Base-by-base conservation (phyloP, 2,113 vertebrate genomes). In the Thamnaconus septentrionalis region DNA sequence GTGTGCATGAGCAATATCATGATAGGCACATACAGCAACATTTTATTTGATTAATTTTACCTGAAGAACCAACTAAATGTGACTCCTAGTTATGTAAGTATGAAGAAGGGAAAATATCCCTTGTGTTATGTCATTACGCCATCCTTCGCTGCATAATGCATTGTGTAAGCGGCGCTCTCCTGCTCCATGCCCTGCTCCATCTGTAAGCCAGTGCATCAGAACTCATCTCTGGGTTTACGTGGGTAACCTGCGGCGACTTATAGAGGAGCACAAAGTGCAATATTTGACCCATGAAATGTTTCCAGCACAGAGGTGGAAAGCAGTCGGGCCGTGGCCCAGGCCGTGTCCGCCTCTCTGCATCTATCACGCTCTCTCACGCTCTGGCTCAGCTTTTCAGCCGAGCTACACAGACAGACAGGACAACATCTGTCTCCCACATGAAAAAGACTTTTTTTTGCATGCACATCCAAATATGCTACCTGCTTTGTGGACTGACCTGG, bases 381-480 rank as follows among this genome's bases (percentile, higher is more conserved):
- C 71, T 62, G 78, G 66, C 79, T 80, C 72, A 45, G 5, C 7
- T 72, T 71, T 58, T 66, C 78, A 67, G 55, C 57, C 50, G 59
- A 69, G 51, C 69, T 70, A 68, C 67, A 68, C 68, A 3, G 71
- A 78, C 73, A 80, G 68, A 68, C 66, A 68, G 67, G 64, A 42
- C 57, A 82, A 84, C 89, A 89, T 89, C 88, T 91, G 88, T 60
- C 64, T 63, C 5, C 42, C 89, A 90, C 76, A 86, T 89, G 81
- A 87, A 85, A 67, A 66, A 54, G 3, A 6, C 40, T 64, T 78
- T 50, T 50, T 4, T 50, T 11, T 4, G 3, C 3, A 50, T 1
- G 1, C 9, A 3, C 18, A 31, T 31, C 18, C 18, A 31, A 31
- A 31, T 31, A 31, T 31, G 18, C 18, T 31, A 31, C 18, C 18